phyloP scores from a whole-genome alignment of 2,888 invertebrate species.

The Cerceris rybyensis region DNA sequence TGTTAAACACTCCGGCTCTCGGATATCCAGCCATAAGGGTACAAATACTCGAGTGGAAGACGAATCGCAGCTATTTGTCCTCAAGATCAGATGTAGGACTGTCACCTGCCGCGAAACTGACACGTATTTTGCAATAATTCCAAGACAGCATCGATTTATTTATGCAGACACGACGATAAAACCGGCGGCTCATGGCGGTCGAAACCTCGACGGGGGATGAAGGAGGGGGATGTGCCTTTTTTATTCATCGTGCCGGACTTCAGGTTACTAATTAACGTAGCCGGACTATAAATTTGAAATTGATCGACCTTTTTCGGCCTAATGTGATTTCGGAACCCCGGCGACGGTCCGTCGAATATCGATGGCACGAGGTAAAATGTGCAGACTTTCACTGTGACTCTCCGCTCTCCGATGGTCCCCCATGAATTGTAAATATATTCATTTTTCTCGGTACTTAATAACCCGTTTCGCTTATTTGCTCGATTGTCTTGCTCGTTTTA shows the following conservation, averaged over 20 bases:
- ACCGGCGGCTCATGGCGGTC: slow-evolving; percentile 48
- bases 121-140: too few species aligned
- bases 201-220: slow-evolving; percentile 26
- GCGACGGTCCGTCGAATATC: slow-evolving; percentile 18
- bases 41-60: too few species aligned
- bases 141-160: too few species aligned
- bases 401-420: neutral
- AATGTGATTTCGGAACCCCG: slow-evolving; percentile 58
- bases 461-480: slow-evolving; percentile 8
- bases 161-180: slow-evolving; percentile 41
- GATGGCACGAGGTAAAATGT: slow-evolving; percentile 29
- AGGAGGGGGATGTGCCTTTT: slow-evolving; percentile 38
- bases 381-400: neutral
- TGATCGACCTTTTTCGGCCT: slow-evolving; percentile 70
- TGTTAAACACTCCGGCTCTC: too few species aligned
- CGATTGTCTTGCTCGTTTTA: neutral
- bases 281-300: slow-evolving; percentile 75
- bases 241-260: slow-evolving; percentile 51
- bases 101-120: too few species aligned
- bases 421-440: slow-evolving; percentile 51
- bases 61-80: too few species aligned
- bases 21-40: too few species aligned
- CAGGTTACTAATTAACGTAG: slow-evolving; percentile 68
- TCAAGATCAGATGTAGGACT: too few species aligned
- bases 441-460: slow-evolving; percentile 26